These are phyloP conservation scores for Hipposideros larvatus DNA, from an alignment of 2,797 vertebrate species.

Conservation along the genomic window DNA sequence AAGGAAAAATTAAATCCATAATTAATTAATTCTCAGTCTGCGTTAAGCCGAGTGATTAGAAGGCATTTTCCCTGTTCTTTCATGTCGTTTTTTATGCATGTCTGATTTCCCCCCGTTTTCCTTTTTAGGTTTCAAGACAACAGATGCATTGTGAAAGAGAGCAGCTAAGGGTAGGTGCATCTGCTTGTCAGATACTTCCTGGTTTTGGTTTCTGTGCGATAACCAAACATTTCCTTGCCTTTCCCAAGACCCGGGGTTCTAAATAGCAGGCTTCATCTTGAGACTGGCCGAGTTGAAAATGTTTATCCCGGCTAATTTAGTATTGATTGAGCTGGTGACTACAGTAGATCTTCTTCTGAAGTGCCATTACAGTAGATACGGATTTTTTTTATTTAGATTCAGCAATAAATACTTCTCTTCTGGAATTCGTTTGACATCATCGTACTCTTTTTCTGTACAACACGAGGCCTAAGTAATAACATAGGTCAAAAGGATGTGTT, in stretches of 20 bases:
- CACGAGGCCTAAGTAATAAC: constrained; percentile 59
- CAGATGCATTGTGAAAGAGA: constrained; percentile 94
- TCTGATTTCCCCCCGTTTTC: constrained; percentile 66
- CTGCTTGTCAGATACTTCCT: constrained; percentile 38
- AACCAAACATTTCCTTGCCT: constrained; percentile 70
- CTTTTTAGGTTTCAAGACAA: constrained; percentile 90
- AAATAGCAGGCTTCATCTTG: constrained; percentile 71
- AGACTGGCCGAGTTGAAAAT: constrained; percentile 69
- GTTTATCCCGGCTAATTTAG: constrained; percentile 79
- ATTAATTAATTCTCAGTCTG: constrained; percentile 46
- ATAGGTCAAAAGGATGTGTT: constrained; percentile 63
- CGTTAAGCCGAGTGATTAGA: constrained; percentile 18
- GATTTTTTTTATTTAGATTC: constrained; percentile 77
- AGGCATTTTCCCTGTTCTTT: constrained; percentile 44
- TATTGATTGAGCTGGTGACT: constrained; percentile 84
- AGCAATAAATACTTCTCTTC: constrained; percentile 65
- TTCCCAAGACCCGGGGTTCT: constrained; percentile 27
- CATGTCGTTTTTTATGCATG: constrained; percentile 16
- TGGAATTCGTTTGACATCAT: constrained; percentile 51
- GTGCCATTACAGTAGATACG: constrained; percentile 68
- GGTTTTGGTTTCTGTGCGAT: constrained; percentile 65
- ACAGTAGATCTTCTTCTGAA: constrained; percentile 70
- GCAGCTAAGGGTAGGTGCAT: constrained; percentile 92
- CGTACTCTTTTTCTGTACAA: constrained; percentile 29
- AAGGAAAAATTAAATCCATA: constrained; percentile 7